These are phyloP conservation scores for Thaumetopoea pityocampa DNA, from an alignment of 1,140 invertebrate genomes.

Conservation along the genomic window DNA sequence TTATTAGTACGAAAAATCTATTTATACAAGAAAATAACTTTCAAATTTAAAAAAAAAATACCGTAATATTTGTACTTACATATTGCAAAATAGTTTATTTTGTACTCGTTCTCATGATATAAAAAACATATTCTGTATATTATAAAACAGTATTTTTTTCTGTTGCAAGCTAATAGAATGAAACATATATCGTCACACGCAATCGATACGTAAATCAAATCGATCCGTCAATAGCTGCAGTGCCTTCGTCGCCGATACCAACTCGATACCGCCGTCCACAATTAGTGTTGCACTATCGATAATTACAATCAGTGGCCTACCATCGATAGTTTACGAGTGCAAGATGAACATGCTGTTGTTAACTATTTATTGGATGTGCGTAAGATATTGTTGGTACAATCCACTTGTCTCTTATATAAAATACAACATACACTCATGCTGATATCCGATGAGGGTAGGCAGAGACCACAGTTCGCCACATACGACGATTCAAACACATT, in stretches of 20 bases:
- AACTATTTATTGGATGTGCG: conserved; percentile 20
- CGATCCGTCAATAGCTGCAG: conserved; percentile 14
- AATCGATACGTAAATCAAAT: conserved; percentile 1
- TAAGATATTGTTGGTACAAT: conserved; percentile 2
- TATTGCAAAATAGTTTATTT: no score
- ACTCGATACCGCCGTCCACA: conserved; percentile 33
- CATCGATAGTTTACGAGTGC: conserved; percentile 20
- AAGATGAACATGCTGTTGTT: conserved; percentile 34
- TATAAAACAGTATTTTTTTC: no score
- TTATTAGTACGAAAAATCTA: no score
- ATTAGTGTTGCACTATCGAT: conserved; percentile 54
- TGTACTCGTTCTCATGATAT: no score
- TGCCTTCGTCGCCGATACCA: conserved; percentile 28
- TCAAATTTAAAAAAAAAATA: no score
- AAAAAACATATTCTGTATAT: no score
- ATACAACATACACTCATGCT: not conserved
- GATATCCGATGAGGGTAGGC: no score
- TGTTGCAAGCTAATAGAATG: no score
- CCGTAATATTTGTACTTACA: no score
- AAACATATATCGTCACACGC: not conserved
- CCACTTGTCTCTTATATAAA: not conserved
- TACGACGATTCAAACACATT: no score
- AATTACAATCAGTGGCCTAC: conserved; percentile 45
- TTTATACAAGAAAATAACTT: no score
- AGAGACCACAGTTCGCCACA: no score